Evolutionary conservation across 1,140 invertebrate genomes (phyloP).

Genomic region (Limonius californicus): DNA sequence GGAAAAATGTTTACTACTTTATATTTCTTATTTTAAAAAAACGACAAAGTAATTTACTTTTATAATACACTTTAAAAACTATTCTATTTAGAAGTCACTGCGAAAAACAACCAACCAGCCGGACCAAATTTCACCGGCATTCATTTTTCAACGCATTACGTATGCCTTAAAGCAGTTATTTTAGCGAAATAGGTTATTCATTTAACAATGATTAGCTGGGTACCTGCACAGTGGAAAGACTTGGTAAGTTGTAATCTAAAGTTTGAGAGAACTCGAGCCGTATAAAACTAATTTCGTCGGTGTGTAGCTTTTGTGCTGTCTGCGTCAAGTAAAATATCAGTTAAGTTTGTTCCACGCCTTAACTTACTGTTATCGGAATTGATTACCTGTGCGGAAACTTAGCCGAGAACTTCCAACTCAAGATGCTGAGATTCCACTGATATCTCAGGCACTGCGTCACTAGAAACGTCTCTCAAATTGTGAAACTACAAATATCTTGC

Average conservation of each 20-base stretch:
- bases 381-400: conserved; percentile 14
- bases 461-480: not conserved
- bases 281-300: conserved; percentile 9
- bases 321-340: conserved; percentile 15
- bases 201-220: not conserved
- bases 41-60: no score
- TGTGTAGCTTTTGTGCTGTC: conserved; percentile 13
- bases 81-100: no score
- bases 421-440: conserved; percentile 12
- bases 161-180: no score
- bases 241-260: conserved; percentile 9
- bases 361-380: conserved; percentile 15
- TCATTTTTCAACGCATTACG: no score
- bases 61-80: no score
- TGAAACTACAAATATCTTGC: not conserved
- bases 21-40: no score
- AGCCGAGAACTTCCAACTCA: not conserved
- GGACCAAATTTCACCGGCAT: no score
- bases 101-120: no score
- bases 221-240: not conserved
- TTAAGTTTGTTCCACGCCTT: conserved; percentile 13
- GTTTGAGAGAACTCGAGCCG: conserved; percentile 5
- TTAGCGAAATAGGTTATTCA: not conserved
- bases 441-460: not conserved
- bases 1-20: no score